Evolutionary conservation across 2,113 vertebrate genomes (phyloP).

Genomic region (Lycocorax pyrrhopterus): DNA sequence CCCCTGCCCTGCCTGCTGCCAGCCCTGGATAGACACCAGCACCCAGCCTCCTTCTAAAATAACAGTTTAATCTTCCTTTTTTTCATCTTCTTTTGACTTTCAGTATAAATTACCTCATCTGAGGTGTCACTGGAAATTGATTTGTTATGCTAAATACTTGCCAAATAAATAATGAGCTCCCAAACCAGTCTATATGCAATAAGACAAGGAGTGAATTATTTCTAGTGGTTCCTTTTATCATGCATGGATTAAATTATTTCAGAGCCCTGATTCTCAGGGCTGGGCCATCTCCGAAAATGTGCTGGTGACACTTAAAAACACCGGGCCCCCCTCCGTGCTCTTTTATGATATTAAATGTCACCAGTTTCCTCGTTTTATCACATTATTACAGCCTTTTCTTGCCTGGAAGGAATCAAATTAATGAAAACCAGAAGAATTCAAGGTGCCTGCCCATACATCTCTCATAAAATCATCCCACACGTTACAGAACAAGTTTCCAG

Average conservation of each 20-base stretch:
- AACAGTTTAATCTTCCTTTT: conserved; percentile 50
- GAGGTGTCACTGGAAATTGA: conserved; percentile 70
- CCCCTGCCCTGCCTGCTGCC: too few species aligned
- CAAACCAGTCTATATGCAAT: conserved; percentile 62
- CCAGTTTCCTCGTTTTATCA: conserved; percentile 61
- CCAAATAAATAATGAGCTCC: conserved; percentile 79
- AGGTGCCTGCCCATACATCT: neutral
- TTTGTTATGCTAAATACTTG: conserved; percentile 75
- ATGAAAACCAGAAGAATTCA: conserved; percentile 35
- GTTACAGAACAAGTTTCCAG: neutral
- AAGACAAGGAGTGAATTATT: conserved; percentile 73
- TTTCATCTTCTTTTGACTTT: conserved; percentile 66
- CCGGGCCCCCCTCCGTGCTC: neutral
- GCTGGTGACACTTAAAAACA: conserved; percentile 53
- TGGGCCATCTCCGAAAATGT: neutral
- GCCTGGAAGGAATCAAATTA: conserved; percentile 52
- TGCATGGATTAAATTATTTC: conserved; percentile 50
- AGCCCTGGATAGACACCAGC: neutral
- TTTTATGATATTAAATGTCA: conserved; percentile 70
- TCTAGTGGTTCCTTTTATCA: conserved; percentile 51
- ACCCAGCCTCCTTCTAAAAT: neutral
- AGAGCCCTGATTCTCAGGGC: neutral
- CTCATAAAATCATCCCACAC: conserved; percentile 10
- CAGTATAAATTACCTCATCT: conserved; percentile 67
- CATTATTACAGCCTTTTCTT: conserved; percentile 57